A percentile compares a stretch with the other conserved stretches of the same genome.
Evolutionary conservation across 2,113 vertebrate species (phyloP).

Genomic region (Daboia siamensis): DNA sequence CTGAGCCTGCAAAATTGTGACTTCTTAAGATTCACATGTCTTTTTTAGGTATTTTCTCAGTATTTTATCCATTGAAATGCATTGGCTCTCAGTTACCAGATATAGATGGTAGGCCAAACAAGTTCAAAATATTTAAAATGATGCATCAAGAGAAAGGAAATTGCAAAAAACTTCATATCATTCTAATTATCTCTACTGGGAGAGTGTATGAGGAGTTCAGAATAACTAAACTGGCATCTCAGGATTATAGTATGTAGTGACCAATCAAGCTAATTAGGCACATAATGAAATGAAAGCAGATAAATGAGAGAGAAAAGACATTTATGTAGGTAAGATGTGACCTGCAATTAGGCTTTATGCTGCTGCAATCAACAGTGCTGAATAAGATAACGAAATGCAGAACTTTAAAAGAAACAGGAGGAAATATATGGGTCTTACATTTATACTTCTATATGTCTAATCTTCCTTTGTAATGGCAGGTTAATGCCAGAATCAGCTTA

Average conservation of each 20-base stretch:
- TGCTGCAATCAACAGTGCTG: neutral
- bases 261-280: constrained; percentile 10
- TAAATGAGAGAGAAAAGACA: constrained; percentile 13
- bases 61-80: neutral
- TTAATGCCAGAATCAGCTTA: neutral
- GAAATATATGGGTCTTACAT: neutral
- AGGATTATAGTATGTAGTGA: constrained; percentile 1
- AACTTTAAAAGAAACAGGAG: neutral
- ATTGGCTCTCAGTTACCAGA: neutral
- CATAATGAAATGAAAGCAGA: constrained; percentile 23
- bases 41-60: neutral
- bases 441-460: neutral
- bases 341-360: constrained; percentile 11
- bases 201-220: constrained; percentile 9
- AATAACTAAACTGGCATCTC: constrained; percentile 4
- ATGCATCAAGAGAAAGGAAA: neutral
- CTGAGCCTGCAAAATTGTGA: neutral
- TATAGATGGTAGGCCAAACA: neutral
- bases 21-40: neutral
- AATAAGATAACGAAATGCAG: neutral
- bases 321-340: neutral
- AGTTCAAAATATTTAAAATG: neutral
- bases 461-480: neutral
- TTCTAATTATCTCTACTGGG: constrained; percentile 10
- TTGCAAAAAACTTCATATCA: neutral